Conservation (phyloP, 2,797 vertebrate genomes). For the Paratrypauchen microcephalus region DNA sequence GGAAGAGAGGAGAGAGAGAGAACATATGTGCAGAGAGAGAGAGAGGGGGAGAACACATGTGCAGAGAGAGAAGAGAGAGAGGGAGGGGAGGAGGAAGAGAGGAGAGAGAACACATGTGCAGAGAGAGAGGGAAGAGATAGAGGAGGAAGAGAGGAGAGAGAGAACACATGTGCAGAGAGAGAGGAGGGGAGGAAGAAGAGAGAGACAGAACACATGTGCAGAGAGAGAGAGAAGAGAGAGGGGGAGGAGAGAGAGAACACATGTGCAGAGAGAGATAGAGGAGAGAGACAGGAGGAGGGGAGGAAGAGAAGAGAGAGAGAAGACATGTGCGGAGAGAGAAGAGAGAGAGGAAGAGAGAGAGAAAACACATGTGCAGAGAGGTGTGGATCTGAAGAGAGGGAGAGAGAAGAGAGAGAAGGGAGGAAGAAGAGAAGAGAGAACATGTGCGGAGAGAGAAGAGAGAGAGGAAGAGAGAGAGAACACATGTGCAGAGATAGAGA, state of each 20-base stretch:
- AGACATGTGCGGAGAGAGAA: too few species aligned
- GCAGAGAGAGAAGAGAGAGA: neutral
- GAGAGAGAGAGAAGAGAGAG: neutral
- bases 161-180: too few species aligned
- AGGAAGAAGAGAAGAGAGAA: neutral
- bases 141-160: neutral
- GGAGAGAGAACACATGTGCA: too few species aligned
- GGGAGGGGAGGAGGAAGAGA: too few species aligned
- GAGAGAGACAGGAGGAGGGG: neutral
- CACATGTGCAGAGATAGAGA: neutral
- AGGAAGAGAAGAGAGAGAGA: neutral
- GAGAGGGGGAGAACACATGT: neutral
- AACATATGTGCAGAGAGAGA: neutral
- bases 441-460: neutral
- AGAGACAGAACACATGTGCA: too few species aligned
- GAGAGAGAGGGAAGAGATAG: too few species aligned
- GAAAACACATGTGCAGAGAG: too few species aligned
- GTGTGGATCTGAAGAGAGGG: neutral
- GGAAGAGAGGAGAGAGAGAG: neutral
- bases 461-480: neutral
- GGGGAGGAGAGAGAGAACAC: neutral
- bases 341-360: neutral
- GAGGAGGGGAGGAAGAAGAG: neutral
- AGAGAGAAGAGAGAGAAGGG: neutral
- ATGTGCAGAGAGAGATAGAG: neutral